Base-by-base conservation (phyloP, 2,888 invertebrate species). In the Sturmia bella region DNA sequence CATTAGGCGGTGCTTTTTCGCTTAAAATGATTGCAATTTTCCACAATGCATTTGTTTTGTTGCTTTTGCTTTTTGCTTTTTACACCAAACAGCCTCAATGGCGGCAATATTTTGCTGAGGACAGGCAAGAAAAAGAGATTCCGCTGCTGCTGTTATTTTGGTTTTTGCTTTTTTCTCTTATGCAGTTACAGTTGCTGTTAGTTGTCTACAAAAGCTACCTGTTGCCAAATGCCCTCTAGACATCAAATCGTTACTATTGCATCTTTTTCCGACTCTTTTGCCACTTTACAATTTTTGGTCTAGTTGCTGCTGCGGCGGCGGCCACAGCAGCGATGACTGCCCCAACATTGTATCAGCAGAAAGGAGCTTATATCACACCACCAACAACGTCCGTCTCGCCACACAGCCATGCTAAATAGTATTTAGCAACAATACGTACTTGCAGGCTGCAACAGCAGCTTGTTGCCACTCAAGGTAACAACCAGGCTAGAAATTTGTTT, bases 151-250 rank as follows among this genome's bases (percentile, higher is more conserved):
- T 61, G 63, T 45, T 76, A 0, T 27, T 41, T 43, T 56, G 66
- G 1, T 27, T 41, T 43, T 56, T 72, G 19, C 45, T 32, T 27
- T 32, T 52, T 17, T 19, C 13, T 37, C n/a, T 56, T 56, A 7
- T 52, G 66, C 68, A 32, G 45, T 41, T 68, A 52, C 50, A 68
- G 61, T 64, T 83, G 63, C 41, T 75, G 76, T 76, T 79, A 32
- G 61, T 64, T 72, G 76, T 68, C 79, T 54, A 68, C 57, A 74
- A 82, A 82, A 78, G 85, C 85, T 85, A 85, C 85, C 85, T 85
- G 84, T 85, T 85, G 85, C 84, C 83, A 80, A 78, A 74, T 85
- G 84, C 84, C 84, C 86, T 84, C 83, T 32, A 72, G 85, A 72
- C 84, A 81, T 82, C 83, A 80, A 85, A 84, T 84, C 81, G 84